Percentiles rank a stretch among this genome's conserved stretches.
These are phyloP conservation scores for Squalus acanthias DNA, from an alignment of 2,797 vertebrate species.

Conservation along the genomic window DNA sequence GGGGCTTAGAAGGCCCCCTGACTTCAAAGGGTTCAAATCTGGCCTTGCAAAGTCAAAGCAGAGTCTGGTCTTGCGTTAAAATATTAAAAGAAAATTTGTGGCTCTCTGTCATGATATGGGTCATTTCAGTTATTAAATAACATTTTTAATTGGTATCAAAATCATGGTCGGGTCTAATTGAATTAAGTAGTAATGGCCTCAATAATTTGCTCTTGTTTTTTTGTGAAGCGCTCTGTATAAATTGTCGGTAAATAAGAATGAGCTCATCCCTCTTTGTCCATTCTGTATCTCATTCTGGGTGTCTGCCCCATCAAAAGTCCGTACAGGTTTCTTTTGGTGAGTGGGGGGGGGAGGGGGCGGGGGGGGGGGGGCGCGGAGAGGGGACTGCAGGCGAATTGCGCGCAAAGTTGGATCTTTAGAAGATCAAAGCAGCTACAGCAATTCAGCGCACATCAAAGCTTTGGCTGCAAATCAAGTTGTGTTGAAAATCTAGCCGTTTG, in stretches of 20 bases:
- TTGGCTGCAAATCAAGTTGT: conserved; percentile 56
- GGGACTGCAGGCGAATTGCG: conserved; percentile 43
- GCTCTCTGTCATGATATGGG: background rate
- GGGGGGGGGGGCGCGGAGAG: background rate
- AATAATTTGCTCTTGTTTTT: background rate
- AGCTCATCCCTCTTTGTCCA: conserved; percentile 16
- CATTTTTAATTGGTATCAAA: conserved; percentile 24
- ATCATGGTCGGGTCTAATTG: background rate
- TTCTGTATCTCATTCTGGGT: background rate
- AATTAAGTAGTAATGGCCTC: conserved; percentile 13
- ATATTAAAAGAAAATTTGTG: conserved; percentile 45
- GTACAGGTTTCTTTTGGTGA: background rate
- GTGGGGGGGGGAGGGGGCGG: too few relatives aligned
- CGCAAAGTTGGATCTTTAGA: conserved; percentile 55
- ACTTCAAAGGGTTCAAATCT: conserved; percentile 58
- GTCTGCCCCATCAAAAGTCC: background rate
- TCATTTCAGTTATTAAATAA: conserved; percentile 35
- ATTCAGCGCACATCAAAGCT: conserved; percentile 66
- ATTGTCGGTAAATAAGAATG: conserved; percentile 1
- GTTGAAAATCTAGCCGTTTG: conserved; percentile 63
- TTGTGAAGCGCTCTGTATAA: background rate
- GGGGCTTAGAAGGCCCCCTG: conserved; percentile 53
- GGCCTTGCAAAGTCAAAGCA: conserved; percentile 50
- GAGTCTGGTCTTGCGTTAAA: conserved; percentile 48
- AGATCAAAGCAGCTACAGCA: conserved; percentile 57